A percentile compares a stretch with the other conserved stretches of the same genome.
Evolutionary conservation across 2,113 vertebrate species (phyloP).

Genomic region (Leptocoma aspasia): DNA sequence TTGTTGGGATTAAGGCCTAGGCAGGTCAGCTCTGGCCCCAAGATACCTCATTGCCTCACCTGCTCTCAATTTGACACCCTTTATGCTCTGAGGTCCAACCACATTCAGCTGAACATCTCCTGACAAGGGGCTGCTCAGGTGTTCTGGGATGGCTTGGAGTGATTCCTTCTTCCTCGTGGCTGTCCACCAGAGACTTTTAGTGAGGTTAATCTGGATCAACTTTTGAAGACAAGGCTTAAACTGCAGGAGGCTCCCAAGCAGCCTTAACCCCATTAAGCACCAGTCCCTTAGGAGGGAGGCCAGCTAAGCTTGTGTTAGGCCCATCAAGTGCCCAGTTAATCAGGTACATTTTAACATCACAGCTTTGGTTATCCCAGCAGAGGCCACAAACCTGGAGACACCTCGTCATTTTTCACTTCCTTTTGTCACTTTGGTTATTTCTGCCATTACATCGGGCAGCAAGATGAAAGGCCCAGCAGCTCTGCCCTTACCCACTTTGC

Average conservation of each 20-base stretch:
- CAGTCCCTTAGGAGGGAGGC: neutral
- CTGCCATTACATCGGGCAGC: neutral
- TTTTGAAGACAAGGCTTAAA: neutral
- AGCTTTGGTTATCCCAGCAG: neutral
- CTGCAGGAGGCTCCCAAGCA: neutral
- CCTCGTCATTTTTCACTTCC: neutral
- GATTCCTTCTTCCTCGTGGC: neutral
- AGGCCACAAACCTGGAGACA: neutral
- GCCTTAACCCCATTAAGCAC: neutral
- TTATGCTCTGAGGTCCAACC: neutral
- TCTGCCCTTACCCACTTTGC: neutral
- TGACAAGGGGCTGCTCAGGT: neutral
- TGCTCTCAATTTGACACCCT: neutral
- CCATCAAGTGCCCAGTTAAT: neutral
- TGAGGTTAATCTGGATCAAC: neutral
- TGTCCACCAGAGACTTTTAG: neutral
- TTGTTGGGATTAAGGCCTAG: neutral
- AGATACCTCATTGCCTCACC: neutral
- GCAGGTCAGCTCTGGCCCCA: neutral
- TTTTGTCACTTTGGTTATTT: neutral
- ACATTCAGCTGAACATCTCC: neutral
- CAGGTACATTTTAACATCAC: neutral
- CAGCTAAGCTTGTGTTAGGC: neutral
- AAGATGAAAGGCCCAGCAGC: neutral
- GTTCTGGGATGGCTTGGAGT: accelerated